Percentiles rank a stretch among this genome's conserved stretches.
These are phyloP conservation scores for Geotrypetes seraphini DNA, from an alignment of 2,797 vertebrate species.

Conservation along the genomic window DNA sequence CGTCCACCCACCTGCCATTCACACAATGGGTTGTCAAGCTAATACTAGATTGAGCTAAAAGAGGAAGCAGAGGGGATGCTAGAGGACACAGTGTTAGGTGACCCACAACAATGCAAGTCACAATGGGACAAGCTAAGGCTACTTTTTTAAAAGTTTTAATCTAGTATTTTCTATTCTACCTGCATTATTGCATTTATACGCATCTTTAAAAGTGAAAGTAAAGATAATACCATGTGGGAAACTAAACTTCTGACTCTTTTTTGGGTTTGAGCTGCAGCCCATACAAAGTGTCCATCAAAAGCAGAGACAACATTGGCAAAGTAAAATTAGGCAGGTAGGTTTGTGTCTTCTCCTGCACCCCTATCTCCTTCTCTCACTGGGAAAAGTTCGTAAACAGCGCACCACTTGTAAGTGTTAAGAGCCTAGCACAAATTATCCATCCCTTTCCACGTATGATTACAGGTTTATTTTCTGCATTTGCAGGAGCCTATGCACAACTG, in stretches of 20 bases:
- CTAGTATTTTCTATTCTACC: conserved; percentile 57
- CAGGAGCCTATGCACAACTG: too few relatives aligned
- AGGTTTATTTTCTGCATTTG: too few relatives aligned
- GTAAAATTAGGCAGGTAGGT: conserved; percentile 38
- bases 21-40: conserved; percentile 48
- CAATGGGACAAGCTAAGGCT: conserved; percentile 55
- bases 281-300: conserved; percentile 54
- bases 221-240: conserved; percentile 49
- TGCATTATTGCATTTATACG: conserved; percentile 71
- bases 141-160: conserved; percentile 52
- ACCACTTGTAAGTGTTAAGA: too few relatives aligned
- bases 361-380: too few relatives aligned
- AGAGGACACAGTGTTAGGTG: conserved; percentile 45
- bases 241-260: conserved; percentile 48
- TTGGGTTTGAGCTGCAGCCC: conserved; percentile 49
- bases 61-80: conserved; percentile 45
- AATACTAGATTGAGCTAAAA: conserved; percentile 51
- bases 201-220: conserved; percentile 52
- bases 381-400: too few relatives aligned
- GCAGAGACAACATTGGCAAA: conserved; percentile 46
- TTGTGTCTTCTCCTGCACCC: too few relatives aligned
- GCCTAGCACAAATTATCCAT: too few relatives aligned
- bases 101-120: conserved; percentile 46
- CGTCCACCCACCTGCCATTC: conserved; percentile 42
- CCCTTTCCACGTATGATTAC: too few relatives aligned